A percentile compares a stretch with the other conserved stretches of the same genome.
These are phyloP conservation scores for Crocidura indochinensis DNA, from an alignment of 2,797 vertebrate genomes.

Conservation along the genomic window DNA sequence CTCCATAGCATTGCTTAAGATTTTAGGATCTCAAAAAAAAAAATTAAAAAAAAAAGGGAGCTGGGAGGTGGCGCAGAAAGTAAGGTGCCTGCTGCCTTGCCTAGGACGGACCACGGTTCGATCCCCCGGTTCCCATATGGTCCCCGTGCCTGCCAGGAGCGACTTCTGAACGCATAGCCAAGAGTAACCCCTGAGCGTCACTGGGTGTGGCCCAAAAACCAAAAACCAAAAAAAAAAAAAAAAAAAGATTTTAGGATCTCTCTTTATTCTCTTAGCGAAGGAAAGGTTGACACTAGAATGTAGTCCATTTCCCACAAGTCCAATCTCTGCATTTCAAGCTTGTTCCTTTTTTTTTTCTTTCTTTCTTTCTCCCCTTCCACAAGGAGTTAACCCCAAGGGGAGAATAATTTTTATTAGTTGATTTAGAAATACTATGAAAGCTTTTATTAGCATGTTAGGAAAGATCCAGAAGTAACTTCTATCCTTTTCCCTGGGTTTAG, in stretches of 20 bases:
- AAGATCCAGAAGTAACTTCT: conserved; percentile 13
- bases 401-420: neutral
- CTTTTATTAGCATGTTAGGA: conserved; percentile 59
- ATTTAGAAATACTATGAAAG: conserved; percentile 15
- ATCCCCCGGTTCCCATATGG: too few species aligned
- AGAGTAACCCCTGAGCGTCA: too few species aligned
- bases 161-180: too few species aligned
- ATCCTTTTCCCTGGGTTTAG: too few species aligned
- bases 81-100: too few species aligned
- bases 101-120: too few species aligned
- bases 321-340: neutral
- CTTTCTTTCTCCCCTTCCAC: conserved; percentile 74
- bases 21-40: neutral
- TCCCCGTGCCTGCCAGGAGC: too few species aligned
- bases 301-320: neutral
- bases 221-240: too few species aligned
- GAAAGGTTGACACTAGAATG: neutral
- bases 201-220: too few species aligned
- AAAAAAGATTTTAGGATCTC: conserved; percentile 28
- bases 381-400: neutral
- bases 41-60: too few species aligned
- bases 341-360: neutral
- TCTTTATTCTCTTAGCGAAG: neutral
- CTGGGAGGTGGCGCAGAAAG: too few species aligned
- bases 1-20: too few species aligned